phyloP scores from a whole-genome alignment of 37 sponge, comb jelly and placozoan species.

The Chondrosia reniformis region DNA sequence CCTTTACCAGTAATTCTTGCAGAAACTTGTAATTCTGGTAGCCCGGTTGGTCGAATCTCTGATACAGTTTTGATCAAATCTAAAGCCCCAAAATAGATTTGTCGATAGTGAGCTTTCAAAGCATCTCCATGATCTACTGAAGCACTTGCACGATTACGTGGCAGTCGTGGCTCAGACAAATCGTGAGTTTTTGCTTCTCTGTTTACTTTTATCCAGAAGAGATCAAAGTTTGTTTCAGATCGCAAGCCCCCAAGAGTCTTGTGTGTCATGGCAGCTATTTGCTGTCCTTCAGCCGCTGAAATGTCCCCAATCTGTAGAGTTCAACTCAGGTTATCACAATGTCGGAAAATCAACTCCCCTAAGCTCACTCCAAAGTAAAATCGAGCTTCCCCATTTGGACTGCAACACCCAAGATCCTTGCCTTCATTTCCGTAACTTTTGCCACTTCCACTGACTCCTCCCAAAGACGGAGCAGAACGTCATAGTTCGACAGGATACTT shows the following conservation, averaged over 20 bases:
- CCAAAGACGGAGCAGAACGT: constrained; percentile 42
- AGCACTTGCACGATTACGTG: constrained; percentile 33
- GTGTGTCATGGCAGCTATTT: constrained; percentile 29
- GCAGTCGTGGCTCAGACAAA: constrained; percentile 25
- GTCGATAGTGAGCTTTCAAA: constrained; percentile 14
- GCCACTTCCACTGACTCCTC: constrained; percentile 42
- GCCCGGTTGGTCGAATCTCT: constrained; percentile 18
- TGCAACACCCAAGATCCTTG: constrained; percentile 55
- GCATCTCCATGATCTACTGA: background rate
- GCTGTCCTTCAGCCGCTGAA: constrained; percentile 34
- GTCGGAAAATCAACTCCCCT: constrained; percentile 39
- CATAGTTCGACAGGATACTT: constrained; percentile 52
- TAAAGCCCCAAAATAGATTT: constrained; percentile 5
- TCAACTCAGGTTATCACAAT: constrained; percentile 34
- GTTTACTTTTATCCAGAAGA: constrained; percentile 9
- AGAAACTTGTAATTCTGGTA: constrained; percentile 22
- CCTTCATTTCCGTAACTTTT: constrained; percentile 60
- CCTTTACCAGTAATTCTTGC: constrained; percentile 10
- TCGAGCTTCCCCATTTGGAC: constrained; percentile 44
- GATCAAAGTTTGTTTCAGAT: constrained; percentile 8
- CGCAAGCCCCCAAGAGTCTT: constrained; percentile 14
- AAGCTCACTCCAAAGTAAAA: constrained; percentile 59
- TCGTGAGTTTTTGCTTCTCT: background rate
- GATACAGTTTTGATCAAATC: constrained; percentile 6
- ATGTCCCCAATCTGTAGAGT: constrained; percentile 19